A percentile compares a stretch with the other conserved stretches of the same genome.
phyloP scores from a whole-genome alignment of 2,113 vertebrate genomes.

The Dipodomys merriami region DNA sequence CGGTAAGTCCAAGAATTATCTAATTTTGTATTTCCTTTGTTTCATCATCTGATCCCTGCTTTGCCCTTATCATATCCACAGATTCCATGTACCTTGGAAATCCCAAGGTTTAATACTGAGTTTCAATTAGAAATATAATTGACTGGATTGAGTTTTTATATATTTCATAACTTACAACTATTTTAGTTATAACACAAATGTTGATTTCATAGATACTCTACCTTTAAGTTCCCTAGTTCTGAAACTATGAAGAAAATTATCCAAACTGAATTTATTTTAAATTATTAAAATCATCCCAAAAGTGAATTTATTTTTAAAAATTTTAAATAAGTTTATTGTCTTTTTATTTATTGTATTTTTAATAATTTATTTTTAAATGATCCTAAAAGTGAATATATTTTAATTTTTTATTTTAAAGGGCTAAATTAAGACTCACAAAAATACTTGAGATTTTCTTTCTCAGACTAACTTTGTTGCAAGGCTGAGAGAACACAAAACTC shows the following conservation, averaged over 20 bases:
- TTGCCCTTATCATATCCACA: too few relatives aligned
- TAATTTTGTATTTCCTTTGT: too few relatives aligned
- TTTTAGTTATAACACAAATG: not conserved
- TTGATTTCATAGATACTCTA: not conserved
- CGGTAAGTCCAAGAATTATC: too few relatives aligned
- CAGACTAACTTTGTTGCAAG: not conserved
- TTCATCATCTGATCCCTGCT: too few relatives aligned
- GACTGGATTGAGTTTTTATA: not conserved
- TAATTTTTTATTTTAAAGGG: not conserved
- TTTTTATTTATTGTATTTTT: too few relatives aligned
- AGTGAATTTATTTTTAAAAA: not conserved
- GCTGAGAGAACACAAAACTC: not conserved
- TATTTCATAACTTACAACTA: constrained; percentile 3
- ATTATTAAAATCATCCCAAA: not conserved
- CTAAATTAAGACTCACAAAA: not conserved
- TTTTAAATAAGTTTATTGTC: too few relatives aligned
- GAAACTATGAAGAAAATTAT: constrained; percentile 4
- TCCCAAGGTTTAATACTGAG: not conserved
- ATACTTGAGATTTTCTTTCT: not conserved
- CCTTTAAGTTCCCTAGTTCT: not conserved
- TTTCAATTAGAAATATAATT: not conserved
- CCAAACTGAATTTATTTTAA: not conserved
- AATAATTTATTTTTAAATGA: too few relatives aligned
- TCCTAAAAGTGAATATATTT: not conserved
- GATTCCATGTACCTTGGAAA: too few relatives aligned